These are phyloP conservation scores for Drosophila anomelani DNA, from an alignment of 2,888 invertebrate species.

Conservation along the genomic window DNA sequence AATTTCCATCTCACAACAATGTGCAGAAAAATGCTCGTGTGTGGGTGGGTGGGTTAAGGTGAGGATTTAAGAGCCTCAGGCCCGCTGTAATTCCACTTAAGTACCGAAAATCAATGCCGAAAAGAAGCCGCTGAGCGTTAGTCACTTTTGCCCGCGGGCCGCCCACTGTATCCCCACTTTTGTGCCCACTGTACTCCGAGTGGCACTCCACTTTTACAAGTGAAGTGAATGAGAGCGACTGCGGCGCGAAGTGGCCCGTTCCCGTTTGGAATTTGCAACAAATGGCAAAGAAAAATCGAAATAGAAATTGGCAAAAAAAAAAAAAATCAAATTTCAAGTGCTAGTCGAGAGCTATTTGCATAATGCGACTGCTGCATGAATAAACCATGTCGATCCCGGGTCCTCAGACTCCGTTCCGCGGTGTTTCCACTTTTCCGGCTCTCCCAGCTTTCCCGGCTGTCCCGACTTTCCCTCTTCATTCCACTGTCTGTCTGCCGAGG, in stretches of 20 bases:
- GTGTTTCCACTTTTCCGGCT: conserved; percentile 8
- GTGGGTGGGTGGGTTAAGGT: conserved; percentile 14
- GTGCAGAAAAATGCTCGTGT: conserved; percentile 10
- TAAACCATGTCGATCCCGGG: conserved; percentile 70
- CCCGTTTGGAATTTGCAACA: conserved; percentile 62
- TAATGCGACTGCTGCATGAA: conserved; percentile 79
- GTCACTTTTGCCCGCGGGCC: conserved; percentile 40
- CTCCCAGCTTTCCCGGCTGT: neutral
- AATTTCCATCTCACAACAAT: conserved; percentile 47
- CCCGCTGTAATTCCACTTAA: conserved; percentile 37
- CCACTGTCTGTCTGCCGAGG: conserved; percentile 31
- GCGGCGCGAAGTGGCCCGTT: conserved; percentile 55
- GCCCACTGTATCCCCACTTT: neutral
- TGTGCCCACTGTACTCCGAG: conserved; percentile 36
- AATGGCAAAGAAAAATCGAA: conserved; percentile 67
- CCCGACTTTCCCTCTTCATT: conserved; percentile 11
- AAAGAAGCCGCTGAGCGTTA: conserved; percentile 42
- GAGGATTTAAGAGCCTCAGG: conserved; percentile 8
- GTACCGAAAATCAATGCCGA: conserved; percentile 43
- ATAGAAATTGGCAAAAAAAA: conserved; percentile 61
- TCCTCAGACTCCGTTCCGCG: conserved; percentile 33
- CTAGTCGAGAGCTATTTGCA: conserved; percentile 69
- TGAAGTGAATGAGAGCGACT: conserved; percentile 47
- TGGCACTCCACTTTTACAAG: conserved; percentile 69
- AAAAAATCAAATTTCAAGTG: conserved; percentile 77